A percentile compares a stretch with the other conserved stretches of the same genome.
Evolutionary conservation across 2,888 invertebrate species (phyloP).

Genomic region (Entomobrya multifasciata): DNA sequence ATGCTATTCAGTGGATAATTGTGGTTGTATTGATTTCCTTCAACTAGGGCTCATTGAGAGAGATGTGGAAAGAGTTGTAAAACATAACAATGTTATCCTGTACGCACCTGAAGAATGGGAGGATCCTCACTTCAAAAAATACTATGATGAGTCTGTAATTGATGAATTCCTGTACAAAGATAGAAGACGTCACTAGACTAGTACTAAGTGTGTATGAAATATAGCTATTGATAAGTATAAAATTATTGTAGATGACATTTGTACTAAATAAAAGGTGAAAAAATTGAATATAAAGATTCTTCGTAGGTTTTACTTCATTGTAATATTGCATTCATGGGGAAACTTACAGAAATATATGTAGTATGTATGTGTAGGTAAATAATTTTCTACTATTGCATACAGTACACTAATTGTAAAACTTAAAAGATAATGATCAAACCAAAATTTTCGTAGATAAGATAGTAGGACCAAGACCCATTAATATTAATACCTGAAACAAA

Average conservation of each 20-base stretch:
- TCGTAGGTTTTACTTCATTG: not conserved
- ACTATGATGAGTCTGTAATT: conserved; percentile 86
- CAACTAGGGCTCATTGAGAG: conserved; percentile 57
- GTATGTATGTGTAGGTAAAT: not conserved
- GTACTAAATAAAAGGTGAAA: not conserved
- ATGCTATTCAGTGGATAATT: too few relatives aligned
- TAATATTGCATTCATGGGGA: not conserved
- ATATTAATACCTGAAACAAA: too few relatives aligned
- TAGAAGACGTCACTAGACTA: conserved; percentile 67
- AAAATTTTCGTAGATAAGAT: not conserved
- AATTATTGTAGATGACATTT: not conserved
- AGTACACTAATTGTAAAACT: not conserved
- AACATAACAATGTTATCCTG: conserved; percentile 16
- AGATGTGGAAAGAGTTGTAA: conserved; percentile 46
- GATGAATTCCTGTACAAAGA: conserved; percentile 71
- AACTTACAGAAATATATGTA: too few relatives aligned
- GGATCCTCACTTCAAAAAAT: conserved; percentile 87
- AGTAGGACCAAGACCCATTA: not conserved
- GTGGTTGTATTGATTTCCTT: too few relatives aligned
- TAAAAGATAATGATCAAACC: not conserved
- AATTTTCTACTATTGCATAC: not conserved
- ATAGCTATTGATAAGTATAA: too few relatives aligned
- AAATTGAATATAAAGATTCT: not conserved
- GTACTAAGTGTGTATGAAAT: not conserved
- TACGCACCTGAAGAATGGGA: conserved; percentile 83